Base-by-base conservation (phyloP, 2,888 invertebrate species). In the Ormyrus thymus region DNA sequence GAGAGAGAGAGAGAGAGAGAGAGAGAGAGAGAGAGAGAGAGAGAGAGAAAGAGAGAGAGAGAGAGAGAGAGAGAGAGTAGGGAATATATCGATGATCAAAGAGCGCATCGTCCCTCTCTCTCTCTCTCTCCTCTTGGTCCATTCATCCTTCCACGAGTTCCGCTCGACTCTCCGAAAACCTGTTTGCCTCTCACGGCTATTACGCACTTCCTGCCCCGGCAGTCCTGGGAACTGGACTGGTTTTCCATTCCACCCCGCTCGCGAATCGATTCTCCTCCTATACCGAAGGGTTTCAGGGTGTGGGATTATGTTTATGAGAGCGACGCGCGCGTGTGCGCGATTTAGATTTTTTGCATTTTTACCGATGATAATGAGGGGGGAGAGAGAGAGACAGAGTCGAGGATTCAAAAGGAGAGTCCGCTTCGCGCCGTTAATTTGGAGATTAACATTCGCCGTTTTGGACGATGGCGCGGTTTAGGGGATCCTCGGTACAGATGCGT, bases 161-260 rank as follows among this genome's bases (percentile, higher is more conserved):
- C 84, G 84, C 81, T 81, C 77, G 45, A 10, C 78, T 82, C 83
- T 82, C 80, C 83, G 83, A 83, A 84, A 86, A 88, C 88, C 87
- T 86, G 88, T 87, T 88, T 86, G 83, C 86, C 87, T 89, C 88
- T 88, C 87, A 88, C 89, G 88, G 88, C 87, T 89, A 89, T 89
- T 89, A 88, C 87, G 88, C 84, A 87, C 88, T 89, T 89, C 89
- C 89, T 88, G 89, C 88, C 84, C 84, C 72, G 86, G 86, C 45
- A 56, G 50, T 87, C 87, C 87, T 87, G 87, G 86, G 88, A 88
- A 88, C 87, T 86, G 84, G 86, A 86, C 88, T 84, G 84, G 84
- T 85, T 85, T 83, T 83, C 81, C 83, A 72, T 76, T 78, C 73
- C 65, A 66, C 76, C 76, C 68, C 51, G 6, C 61, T 59, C 45